Base-by-base conservation (phyloP, 2,888 invertebrate genomes). In the Dryobota labecula region DNA sequence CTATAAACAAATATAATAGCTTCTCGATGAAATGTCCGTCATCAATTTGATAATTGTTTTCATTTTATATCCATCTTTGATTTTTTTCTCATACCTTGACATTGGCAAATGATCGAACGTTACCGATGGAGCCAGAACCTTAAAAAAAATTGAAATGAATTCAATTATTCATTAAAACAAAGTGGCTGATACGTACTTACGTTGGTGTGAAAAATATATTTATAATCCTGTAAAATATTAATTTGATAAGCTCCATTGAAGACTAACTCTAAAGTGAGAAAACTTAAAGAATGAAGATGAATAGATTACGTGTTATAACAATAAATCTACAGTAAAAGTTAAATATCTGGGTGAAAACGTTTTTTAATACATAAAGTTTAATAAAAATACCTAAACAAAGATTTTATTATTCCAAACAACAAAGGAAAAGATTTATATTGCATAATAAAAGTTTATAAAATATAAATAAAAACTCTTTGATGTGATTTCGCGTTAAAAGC, bases 401-500 rank as follows among this genome's bases (percentile, higher is more conserved):
- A 68, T 76, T 78, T 80, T 83, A 80, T 73, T 82, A 83, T 73
- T 78, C 76, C 62, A 68, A 82, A 84, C 78, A 85, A 81, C 82
- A 82, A 83, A 85, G 71, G 65, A 76, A 68, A 75, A 70, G 70
- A 80, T 84, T 82, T 78, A 78, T 78, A 74, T 74, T 56, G 75
- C 24, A 60, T 65, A 71, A 77, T 85, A 84, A 87, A 85, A 87
- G 66, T 75, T 76, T 68, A 70, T 77, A 76, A 76, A 76, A 81
- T 76, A 79, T 75, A 86, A 80, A 77, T 78, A 85, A 77, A 79
- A 84, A 33, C 43, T 64, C 76, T 83, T 83, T 83, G 85, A 83
- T 83, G 80, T 75, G 58, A 83, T 75, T 82, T 73, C 65, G 60
- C 69, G 73, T 70, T 73, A 71, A 76, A 86, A 84, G 73, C 79